phyloP scores from a whole-genome alignment of 2,113 vertebrate genomes.

The Papio anubis region DNA sequence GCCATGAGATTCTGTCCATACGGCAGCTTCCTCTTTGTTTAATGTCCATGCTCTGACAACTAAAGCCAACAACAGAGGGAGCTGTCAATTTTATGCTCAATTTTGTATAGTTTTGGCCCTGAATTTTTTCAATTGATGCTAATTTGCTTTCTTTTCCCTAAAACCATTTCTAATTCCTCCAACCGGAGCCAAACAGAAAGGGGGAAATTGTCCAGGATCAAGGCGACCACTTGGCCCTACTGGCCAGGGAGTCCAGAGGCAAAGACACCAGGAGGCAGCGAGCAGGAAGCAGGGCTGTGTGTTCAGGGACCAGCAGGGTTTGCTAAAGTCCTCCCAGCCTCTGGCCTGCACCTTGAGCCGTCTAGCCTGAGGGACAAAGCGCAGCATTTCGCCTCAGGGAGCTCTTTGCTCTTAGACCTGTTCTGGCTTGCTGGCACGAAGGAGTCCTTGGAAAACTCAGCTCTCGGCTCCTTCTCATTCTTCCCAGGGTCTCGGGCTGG shows the following conservation, averaged over 20 bases:
- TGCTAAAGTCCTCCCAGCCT: background rate
- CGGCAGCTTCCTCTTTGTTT: background rate
- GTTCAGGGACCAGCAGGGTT: no score
- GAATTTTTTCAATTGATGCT: background rate
- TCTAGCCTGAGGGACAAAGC: background rate
- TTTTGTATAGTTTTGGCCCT: background rate
- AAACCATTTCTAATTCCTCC: slow-evolving; percentile 4
- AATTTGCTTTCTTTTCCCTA: slow-evolving; percentile 16
- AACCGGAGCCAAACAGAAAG: background rate
- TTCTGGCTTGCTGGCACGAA: background rate
- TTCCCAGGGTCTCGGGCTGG: background rate
- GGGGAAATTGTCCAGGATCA: accelerated
- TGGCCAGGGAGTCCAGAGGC: background rate
- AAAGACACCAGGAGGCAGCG: background rate
- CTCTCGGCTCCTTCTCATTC: background rate
- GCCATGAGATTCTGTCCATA: background rate
- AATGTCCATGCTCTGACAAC: background rate
- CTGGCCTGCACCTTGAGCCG: accelerated
- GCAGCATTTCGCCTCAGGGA: background rate
- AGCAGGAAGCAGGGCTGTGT: background rate
- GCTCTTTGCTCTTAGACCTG: background rate
- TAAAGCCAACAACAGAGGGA: background rate
- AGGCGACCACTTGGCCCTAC: background rate
- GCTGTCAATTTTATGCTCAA: background rate
- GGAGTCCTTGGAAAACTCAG: background rate